A percentile compares a stretch with the other conserved stretches of the same genome.
phyloP scores from a whole-genome alignment of 2,888 invertebrate genomes.

The Trimorus sp. region DNA sequence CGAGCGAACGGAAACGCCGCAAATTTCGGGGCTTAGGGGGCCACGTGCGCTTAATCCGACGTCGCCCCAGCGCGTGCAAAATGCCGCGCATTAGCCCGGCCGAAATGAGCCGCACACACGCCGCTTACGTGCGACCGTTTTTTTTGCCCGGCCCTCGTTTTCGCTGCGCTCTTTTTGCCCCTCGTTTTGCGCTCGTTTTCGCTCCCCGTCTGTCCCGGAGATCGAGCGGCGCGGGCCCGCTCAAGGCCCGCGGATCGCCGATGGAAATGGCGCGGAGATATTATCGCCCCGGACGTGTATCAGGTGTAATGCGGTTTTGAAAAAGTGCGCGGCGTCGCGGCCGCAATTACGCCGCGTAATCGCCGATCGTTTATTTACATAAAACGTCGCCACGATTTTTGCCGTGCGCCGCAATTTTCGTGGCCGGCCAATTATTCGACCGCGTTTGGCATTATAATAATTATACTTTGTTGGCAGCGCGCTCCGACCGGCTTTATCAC shows the following conservation, averaged over 20 bases:
- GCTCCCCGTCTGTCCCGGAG: constrained; percentile 3
- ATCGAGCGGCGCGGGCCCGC: background rate
- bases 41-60: constrained; percentile 48
- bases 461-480: constrained; percentile 17
- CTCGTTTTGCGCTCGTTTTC: background rate
- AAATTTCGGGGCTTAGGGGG: constrained; percentile 44
- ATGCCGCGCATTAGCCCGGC: constrained; percentile 43
- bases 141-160: constrained; percentile 9
- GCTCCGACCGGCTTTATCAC: constrained; percentile 14
- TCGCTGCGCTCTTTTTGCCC: constrained; percentile 3
- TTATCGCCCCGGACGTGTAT: constrained; percentile 50
- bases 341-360: constrained; percentile 45
- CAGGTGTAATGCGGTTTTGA: constrained; percentile 55
- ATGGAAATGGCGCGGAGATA: constrained; percentile 50
- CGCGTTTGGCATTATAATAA: constrained; percentile 28
- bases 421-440: constrained; percentile 30
- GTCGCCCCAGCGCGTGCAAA: constrained; percentile 48
- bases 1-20: constrained; percentile 34
- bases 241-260: constrained; percentile 42
- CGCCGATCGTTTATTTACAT: constrained; percentile 56
- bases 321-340: constrained; percentile 40
- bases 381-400: constrained; percentile 29
- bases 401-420: constrained; percentile 8
- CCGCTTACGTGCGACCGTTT: constrained; percentile 27
- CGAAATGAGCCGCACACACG: constrained; percentile 45